Evolutionary conservation across 2,113 vertebrate species (phyloP), one percentile per base, ranked within the genome.

Genomic region (Epinephelus moara): DNA sequence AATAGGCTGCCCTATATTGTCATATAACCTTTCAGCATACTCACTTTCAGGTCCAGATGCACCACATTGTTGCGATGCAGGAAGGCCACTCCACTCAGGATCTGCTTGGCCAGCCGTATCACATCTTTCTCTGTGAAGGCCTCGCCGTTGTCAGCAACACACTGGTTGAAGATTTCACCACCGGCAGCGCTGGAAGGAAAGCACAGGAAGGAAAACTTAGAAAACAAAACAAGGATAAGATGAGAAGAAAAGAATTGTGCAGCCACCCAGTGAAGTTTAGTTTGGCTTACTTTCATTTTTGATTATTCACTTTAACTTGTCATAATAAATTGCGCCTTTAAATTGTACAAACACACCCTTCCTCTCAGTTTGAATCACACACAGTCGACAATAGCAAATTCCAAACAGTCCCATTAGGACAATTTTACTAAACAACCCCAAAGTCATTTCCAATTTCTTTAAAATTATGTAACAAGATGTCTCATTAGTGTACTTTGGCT

Each of bases 121-220:
- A 99, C 97, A 50, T 99, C 98, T 83, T 94, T 96, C 92, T 99
- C 98, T n/a, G 96, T 98, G 91, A 99, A 99, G 61, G 97, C 96
- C 33, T 98, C 97, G 15, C 99, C 98, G 37, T 95, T 96, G 73
- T 99, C 98, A 2, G 97, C 97, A 17, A 98, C 96, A 68, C 97
- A 99, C 42, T 98, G 98, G 92, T 98, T 90, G 89, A 99, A 99
- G 85, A 99, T 98, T 91, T 99, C 98, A 1, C 98, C 98, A 55
- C 98, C 98, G n/a, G 96, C 97, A 60, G 98, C 98, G 33, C 98
- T 99, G 71, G 3, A 80, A 84, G 78, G 74, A 73, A 79, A 75
- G 70, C 0, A 91, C 47, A 81, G 74, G 81, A 66, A 80, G 69
- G 70, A 64, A 86, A 83, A 75, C 6, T 45, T 23, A 73, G 63